Percentiles rank a stretch among this genome's conserved stretches.
Evolutionary conservation across 1,140 invertebrate genomes (phyloP).

Genomic region (Hylaeus volcanicus): DNA sequence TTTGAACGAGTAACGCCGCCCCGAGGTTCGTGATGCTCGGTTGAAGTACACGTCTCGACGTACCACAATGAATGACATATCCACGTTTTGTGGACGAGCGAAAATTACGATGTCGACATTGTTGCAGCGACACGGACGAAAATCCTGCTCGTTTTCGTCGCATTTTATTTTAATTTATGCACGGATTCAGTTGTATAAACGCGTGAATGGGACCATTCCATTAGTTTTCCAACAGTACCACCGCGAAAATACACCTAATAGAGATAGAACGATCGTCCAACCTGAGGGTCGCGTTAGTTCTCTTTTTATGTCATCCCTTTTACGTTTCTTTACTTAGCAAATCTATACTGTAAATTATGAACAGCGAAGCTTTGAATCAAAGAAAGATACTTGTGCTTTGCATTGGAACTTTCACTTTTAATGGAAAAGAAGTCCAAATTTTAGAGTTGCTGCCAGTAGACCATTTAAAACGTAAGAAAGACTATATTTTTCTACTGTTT

Average conservation of each 20-base stretch:
- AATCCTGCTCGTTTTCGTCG: slow-evolving; percentile 3
- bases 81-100: slow-evolving; percentile 26
- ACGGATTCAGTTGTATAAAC: neutral
- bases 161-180: slow-evolving; percentile 45
- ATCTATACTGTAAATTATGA: too few relatives aligned
- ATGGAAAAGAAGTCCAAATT: too few relatives aligned
- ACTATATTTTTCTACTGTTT: too few relatives aligned
- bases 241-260: neutral
- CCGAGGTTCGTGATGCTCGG: neutral
- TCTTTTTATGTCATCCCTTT: too few relatives aligned
- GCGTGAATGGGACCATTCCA: neutral
- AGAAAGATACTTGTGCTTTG: too few relatives aligned
- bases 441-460: too few relatives aligned
- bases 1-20: slow-evolving; percentile 36
- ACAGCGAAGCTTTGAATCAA: too few relatives aligned
- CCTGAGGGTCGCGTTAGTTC: neutral
- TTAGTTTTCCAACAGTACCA: neutral
- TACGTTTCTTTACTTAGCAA: too few relatives aligned
- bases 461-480: too few relatives aligned
- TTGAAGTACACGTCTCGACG: slow-evolving; percentile 23
- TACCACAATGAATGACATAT: slow-evolving; percentile 37
- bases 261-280: neutral
- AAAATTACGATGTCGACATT: slow-evolving; percentile 36
- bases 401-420: too few relatives aligned
- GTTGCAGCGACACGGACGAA: slow-evolving; percentile 4